These are phyloP conservation scores for Rhinella marina DNA, from an alignment of 2,797 vertebrate genomes.

Conservation along the genomic window DNA sequence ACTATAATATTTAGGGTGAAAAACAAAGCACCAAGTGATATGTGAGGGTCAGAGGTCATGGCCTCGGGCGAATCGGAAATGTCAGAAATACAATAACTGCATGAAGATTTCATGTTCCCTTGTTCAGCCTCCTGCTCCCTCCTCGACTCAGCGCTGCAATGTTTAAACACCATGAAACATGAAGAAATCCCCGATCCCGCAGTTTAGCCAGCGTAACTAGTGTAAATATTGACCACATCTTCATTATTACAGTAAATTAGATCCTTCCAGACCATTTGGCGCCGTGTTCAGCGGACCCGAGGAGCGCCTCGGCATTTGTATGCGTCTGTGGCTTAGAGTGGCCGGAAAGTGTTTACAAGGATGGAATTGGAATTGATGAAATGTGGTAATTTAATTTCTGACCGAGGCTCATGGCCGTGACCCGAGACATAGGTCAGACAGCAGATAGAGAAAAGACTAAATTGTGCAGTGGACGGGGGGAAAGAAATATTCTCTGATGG, in stretches of 20 bases:
- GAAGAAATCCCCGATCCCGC: not conserved
- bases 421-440: slow-evolving; percentile 44
- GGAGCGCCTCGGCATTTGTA: not conserved
- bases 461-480: not conserved
- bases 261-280: not conserved
- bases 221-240: slow-evolving; percentile 23
- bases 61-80: not conserved
- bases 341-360: slow-evolving; percentile 44
- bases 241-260: slow-evolving; percentile 32
- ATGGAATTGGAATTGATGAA: slow-evolving; percentile 42
- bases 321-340: not conserved
- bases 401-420: slow-evolving; percentile 23
- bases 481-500: not conserved
- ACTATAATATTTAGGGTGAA: not conserved
- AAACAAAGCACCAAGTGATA: not conserved
- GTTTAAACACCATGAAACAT: not conserved
- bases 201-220: not conserved
- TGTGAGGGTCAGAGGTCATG: not conserved
- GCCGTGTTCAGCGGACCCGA: not conserved
- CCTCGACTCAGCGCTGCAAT: not conserved
- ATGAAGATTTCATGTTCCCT: not conserved
- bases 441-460: not conserved
- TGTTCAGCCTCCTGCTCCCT: not conserved
- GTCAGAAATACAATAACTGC: not conserved
- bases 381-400: slow-evolving; percentile 46